Evolutionary conservation across 2,797 vertebrate species (phyloP), one percentile per base, ranked within the genome.

Genomic region (Echiichthys vipera): DNA sequence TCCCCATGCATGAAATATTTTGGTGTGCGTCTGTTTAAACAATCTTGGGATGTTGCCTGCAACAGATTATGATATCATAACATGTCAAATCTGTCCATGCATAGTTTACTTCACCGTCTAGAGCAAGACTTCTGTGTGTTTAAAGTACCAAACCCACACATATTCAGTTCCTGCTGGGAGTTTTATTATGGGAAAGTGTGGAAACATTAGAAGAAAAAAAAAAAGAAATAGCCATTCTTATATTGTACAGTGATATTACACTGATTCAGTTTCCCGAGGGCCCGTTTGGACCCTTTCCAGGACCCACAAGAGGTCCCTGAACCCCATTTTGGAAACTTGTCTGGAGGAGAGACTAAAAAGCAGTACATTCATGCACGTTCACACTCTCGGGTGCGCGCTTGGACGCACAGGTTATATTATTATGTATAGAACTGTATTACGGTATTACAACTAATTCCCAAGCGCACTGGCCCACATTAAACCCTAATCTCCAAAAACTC

Each of bases 281-380:
- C 18, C 42, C 5, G 10, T 45, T 18, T 54, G 12, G 46, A 45
- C 24, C 13, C 8, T 73, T 24, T 55, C 29, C 54, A 63, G 37
- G 77, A 43, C 46, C 47, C 65, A 32, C 32, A 59, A 66, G 12
- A 53, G 70, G 29, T 63, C 57, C 65, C 42, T 5, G 7, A 58
- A 22, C 69, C 80, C 25, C 51, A 67, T 54, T 65, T 83, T 78
- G 67, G 18, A 77, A 66, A 39, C 69, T 62, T 79, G 69, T 78
- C 76, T 86, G 61, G n/a, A 78, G 25, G 47, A 24, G 39, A 67
- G 50, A 84, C 68, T n/a, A 72, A 74, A 71, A 51, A 54, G 59
- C 39, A 46, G 51, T 32, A 59, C 55, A 53, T 58, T 13, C 65
- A 59, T 55, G 62, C 69, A 32, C 61, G 63, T 71, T 63, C 80